Base-by-base conservation (phyloP, 1,140 invertebrate genomes). In the Dendroctonus ponderosae region DNA sequence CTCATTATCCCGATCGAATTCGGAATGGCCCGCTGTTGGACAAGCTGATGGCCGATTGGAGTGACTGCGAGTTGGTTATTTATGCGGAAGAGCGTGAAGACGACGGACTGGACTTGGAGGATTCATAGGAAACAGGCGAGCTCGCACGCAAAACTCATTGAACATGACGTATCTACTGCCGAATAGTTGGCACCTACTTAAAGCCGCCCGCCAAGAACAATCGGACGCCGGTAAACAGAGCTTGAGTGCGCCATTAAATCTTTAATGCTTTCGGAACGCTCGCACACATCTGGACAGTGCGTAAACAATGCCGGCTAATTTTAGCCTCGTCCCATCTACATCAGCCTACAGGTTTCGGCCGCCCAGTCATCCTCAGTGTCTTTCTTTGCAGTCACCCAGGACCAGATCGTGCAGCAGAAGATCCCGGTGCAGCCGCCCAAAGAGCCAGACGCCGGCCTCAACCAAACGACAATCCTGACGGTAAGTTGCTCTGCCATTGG, bases 361-460 rank as follows among this genome's bases (percentile, higher is more conserved):
- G 15, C 49, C 8, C 12, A 6, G 6, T 37, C 9, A 54, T 54
- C 41, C 38, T 5, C 38, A 54, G 38, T 39, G 15, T 7, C 6
- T 50, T 14, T 50, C 41, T 54, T 52, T 62, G 8, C 37, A 62
- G 59, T 62, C 8, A 62, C 59, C 8, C 59, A 62, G 51, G 59
- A 63, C 38, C n/a, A 48, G 12, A 49, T 43, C 48, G 43, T 38
- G 6, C 60, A 51, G 5, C 49, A 62, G 43, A 51, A 52, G 43
- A 62, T 52, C 3, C 60, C 60, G 4, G 49, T 52, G n/a, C 49
- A 62, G 43, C 60, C 49, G 9, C 50, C 44, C 43, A 6, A 60
- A 60, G 14, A 46, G 9, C 12, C 40, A 42, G 2, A 26, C n/a
- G 26, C 15, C 37, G 9, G 6, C 52, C 14, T 38, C 7, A 44